Evolutionary conservation across 64 coral and sea anemone species (phyloP), one percentile per base, ranked within the genome.

Genomic region (Platygyra sinensis): DNA sequence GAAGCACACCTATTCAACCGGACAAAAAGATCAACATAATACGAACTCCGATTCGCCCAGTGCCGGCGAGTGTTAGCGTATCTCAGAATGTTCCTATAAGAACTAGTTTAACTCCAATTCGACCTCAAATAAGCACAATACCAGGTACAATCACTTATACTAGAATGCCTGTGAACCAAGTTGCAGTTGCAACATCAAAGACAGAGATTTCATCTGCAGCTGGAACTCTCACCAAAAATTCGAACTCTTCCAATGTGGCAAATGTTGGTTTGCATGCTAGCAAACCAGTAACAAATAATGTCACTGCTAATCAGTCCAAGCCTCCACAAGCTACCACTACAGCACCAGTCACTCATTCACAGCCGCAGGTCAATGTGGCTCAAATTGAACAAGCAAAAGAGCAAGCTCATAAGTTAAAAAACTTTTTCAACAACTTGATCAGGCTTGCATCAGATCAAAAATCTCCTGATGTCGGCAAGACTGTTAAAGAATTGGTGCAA

Each of bases 401-500:
- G 31, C 95, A 97, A 71, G 95, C 95, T 27, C 72, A 88, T 78
- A 97, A 97, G 61, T 67, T 97, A 61, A 89, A 82, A 63, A 94
- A 93, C 69, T 94, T 97, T 80, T 97, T 97, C 71, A 97, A 25
- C 52, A 97, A 97, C 69, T 91, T 97, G 82, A 90, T 97, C 5
- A 81, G 95, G 64, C 91, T 97, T 88, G 95, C 95, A 71, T 93
- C 95, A 62, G 92, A 97, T 86, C 80, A 83, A 72, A 97, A 97
- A 88, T 97, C 95, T 17, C 95, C 95, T 14, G 91, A 97, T 74
- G 83, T 97, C 83, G 95, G 95, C 55, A 92, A 92, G 39, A 88
- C 89, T 87, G 95, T 97, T 3, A 97, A 97, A 82, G 95, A 97
- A 62, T 91, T 97, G 36, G 90, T 97, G 24, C 95, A 97, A 94